Conservation (phyloP, 2,888 invertebrate species). For the Thymelicus sylvestris region DNA sequence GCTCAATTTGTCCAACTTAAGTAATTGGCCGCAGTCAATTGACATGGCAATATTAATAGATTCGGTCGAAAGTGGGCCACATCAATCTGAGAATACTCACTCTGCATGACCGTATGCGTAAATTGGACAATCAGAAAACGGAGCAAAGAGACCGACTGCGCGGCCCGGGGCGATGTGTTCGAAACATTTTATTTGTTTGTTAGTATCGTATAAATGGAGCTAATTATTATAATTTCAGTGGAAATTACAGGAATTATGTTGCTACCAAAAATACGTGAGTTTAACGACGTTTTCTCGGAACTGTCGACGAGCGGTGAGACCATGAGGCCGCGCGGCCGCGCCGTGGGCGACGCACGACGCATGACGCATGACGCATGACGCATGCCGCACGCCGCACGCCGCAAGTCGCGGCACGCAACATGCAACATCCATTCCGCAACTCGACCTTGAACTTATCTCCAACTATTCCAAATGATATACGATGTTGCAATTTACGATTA, state of each 20-base stretch:
- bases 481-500: constrained; percentile 35
- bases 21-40: constrained; percentile 26
- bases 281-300: constrained; percentile 84
- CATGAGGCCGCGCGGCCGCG: constrained; percentile 38
- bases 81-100: constrained; percentile 30
- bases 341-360: constrained; percentile 63
- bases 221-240: constrained; percentile 83
- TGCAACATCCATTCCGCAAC: constrained; percentile 51
- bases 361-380: constrained; percentile 54
- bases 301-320: constrained; percentile 58
- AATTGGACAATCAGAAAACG: constrained; percentile 58
- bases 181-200: constrained; percentile 83
- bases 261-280: constrained; percentile 84
- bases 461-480: constrained; percentile 27
- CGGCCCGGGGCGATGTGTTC: constrained; percentile 62
- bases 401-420: constrained; percentile 58
- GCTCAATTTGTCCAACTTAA: constrained; percentile 35
- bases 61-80: constrained; percentile 25
- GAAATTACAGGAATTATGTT: constrained; percentile 83
- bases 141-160: constrained; percentile 56
- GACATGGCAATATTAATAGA: constrained; percentile 32
- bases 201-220: constrained; percentile 80
- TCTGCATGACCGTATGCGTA: constrained; percentile 42
- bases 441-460: constrained; percentile 67
- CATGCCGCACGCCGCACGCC: constrained; percentile 55